These are phyloP conservation scores for Bibio marci DNA, from an alignment of 2,888 invertebrate genomes.

Conservation along the genomic window DNA sequence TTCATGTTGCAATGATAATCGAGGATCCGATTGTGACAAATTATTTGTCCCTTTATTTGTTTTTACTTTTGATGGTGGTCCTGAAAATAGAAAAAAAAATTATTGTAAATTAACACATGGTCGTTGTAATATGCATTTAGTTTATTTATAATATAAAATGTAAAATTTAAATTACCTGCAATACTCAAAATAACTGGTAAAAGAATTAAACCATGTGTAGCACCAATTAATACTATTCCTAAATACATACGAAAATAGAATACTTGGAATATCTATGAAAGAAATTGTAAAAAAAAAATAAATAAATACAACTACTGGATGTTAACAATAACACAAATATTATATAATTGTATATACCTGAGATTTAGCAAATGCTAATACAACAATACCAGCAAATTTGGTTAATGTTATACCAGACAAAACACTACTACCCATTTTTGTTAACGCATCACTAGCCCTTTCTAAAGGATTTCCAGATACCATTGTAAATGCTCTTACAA, in stretches of 20 bases:
- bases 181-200: conserved; percentile 79
- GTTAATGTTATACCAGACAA: conserved; percentile 90
- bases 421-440: conserved; percentile 76
- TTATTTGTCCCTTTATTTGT: no score
- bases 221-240: conserved; percentile 81
- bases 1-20: no score
- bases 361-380: conserved; percentile 83
- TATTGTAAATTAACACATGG: no score
- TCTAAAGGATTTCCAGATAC: conserved; percentile 31
- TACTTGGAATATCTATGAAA: conserved; percentile 45
- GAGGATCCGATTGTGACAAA: no score
- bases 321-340: not conserved
- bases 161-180: no score
- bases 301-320: not conserved
- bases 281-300: not conserved
- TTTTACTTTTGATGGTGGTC: no score
- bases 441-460: conserved; percentile 55
- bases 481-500: conserved; percentile 42
- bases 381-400: conserved; percentile 78
- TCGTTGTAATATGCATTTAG: no score
- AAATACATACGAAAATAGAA: conserved; percentile 96
- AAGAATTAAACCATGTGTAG: conserved; percentile 79
- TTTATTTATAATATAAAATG: no score
- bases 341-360: conserved; percentile 26
- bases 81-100: no score